A percentile compares a stretch with the other conserved stretches of the same genome.
phyloP scores from a whole-genome alignment of 2,113 vertebrate species.

The Oenanthe oenanthe region DNA sequence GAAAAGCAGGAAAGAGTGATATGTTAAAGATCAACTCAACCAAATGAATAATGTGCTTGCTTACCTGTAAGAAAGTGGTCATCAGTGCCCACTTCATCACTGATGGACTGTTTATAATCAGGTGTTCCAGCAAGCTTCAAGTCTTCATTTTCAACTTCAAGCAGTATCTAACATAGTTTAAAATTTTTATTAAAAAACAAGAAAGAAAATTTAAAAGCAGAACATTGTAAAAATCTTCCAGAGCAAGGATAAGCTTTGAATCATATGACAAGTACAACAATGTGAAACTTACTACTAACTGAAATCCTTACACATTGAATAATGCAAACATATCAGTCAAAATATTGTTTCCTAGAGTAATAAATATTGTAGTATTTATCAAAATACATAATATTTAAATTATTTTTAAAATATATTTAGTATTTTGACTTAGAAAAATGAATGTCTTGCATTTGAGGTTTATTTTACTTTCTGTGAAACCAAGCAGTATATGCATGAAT shows the following conservation, averaged over 20 bases:
- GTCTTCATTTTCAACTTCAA: constrained; percentile 72
- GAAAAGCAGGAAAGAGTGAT: neutral
- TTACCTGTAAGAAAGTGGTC: constrained; percentile 49
- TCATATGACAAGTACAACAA: neutral
- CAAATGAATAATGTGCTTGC: neutral
- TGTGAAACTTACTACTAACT: neutral
- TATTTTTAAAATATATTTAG: neutral
- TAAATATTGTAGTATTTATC: neutral
- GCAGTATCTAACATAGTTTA: constrained; percentile 61
- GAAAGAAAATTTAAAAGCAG: neutral
- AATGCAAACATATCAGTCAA: neutral
- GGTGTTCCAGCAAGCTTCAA: constrained; percentile 1
- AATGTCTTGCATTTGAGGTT: neutral
- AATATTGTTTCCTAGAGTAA: neutral
- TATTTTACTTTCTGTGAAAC: neutral
- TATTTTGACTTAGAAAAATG: neutral
- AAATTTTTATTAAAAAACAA: constrained; percentile 2
- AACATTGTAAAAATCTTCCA: neutral
- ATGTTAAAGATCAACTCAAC: neutral
- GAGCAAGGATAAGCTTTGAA: neutral
- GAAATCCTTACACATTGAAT: neutral
- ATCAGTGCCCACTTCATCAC: neutral
- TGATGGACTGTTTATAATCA: neutral
- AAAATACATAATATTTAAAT: neutral
- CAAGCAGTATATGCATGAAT: neutral